A percentile compares a stretch with the other conserved stretches of the same genome.
Evolutionary conservation across 2,113 vertebrate genomes (phyloP).

Genomic region (Emberiza fucata): DNA sequence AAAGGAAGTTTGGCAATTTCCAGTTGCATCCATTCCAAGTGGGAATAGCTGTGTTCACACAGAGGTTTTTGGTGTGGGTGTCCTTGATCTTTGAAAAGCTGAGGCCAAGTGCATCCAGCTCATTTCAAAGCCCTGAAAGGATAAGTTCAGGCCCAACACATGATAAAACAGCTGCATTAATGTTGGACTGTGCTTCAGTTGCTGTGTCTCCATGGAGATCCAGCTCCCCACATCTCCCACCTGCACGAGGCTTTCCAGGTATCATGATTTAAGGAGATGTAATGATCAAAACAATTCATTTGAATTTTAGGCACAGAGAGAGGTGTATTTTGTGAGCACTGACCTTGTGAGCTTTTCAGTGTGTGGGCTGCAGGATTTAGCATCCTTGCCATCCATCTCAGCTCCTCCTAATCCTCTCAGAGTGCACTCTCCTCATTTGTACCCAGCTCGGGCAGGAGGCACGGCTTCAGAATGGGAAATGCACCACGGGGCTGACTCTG

Average conservation of each 20-base stretch:
- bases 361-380: neutral
- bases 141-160: neutral
- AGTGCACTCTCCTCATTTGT: neutral
- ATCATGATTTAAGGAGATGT: neutral
- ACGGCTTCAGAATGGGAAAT: neutral
- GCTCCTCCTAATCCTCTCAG: neutral
- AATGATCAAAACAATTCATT: neutral
- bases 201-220: neutral
- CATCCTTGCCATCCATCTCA: neutral
- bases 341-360: neutral
- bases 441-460: neutral
- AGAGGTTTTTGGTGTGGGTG: neutral
- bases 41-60: neutral
- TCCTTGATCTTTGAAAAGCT: neutral
- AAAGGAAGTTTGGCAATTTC: neutral
- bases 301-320: neutral
- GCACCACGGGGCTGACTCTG: neutral
- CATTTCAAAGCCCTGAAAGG: neutral
- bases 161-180: neutral
- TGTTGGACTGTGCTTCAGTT: neutral
- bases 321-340: neutral
- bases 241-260: neutral
- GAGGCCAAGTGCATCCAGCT: neutral
- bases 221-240: neutral
- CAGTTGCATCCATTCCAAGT: rapidly evolving